Evolutionary conservation across 2,888 invertebrate species (phyloP).

Genomic region (Drosophila tanythrix): DNA sequence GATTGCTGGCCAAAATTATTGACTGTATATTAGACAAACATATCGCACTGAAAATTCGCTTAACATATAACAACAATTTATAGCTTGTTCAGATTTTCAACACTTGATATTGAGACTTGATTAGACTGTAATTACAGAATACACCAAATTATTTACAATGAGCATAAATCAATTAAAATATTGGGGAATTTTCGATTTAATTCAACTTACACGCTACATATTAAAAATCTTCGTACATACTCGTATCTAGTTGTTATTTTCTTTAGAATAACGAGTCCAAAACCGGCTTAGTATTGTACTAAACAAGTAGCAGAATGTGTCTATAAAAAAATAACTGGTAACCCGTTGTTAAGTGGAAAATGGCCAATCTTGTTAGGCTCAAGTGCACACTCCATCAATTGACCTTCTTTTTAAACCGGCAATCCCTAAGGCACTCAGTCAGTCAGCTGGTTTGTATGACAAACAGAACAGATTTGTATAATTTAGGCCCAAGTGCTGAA

Average conservation of each 20-base stretch:
- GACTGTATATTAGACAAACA: constrained; percentile 30
- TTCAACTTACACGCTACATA: too few relatives aligned
- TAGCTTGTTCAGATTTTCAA: neutral
- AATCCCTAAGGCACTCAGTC: constrained; percentile 23
- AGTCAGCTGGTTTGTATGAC: constrained; percentile 9
- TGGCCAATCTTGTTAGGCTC: constrained; percentile 5
- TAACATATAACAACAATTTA: neutral
- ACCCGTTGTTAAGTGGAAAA: constrained; percentile 2
- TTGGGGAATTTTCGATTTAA: too few relatives aligned
- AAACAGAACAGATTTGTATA: constrained; percentile 36
- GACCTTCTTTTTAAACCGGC: constrained; percentile 11
- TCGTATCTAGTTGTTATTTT: neutral
- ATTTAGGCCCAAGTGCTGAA: constrained; percentile 13
- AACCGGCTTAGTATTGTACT: neutral
- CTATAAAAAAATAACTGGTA: neutral
- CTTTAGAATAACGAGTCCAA: neutral
- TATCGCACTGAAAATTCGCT: neutral
- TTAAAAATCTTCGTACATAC: neutral
- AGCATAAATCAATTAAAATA: neutral
- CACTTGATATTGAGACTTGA: neutral
- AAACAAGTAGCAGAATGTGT: neutral
- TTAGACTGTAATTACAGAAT: neutral
- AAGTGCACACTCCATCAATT: constrained; percentile 29
- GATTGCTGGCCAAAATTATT: constrained; percentile 34
- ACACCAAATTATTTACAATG: neutral